Evolutionary conservation across 2,888 invertebrate genomes (phyloP), one percentile per base, ranked within the genome.

Genomic region (Silvanus unidentatus): DNA sequence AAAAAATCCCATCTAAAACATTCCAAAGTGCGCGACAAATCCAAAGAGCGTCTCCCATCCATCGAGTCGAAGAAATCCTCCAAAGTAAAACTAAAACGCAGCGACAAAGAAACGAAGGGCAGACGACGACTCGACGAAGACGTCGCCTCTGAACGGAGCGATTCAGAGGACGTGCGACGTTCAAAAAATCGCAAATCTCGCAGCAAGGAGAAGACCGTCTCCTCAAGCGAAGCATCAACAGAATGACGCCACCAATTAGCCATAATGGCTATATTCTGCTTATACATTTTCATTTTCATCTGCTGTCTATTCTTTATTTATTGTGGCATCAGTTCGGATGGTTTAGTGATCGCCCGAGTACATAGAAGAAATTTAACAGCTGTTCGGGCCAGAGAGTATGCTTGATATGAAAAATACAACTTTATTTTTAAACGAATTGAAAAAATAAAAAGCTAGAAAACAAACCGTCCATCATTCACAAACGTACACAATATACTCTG

Each of bases 181-280:
- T 63, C 60, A 40, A 64, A 62, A 41, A 49, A 48, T n/a, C 58
- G 55, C 37, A 52, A 53, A 42, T 44, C 42, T 44, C 35, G 50
- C 16, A 11, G 45, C 8, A 62, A 39, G 52, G 57, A 63, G 8
- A 55, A 62, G 39, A 59, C 64, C 1, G 44, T 55, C 2, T 57
- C 57, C 15, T 57, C 58, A 6, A 67, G 62, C 43, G 62, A 64
- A 44, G 53, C 60, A 28, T 62, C 63, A 42, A 57, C 64, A 41
- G 76, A 77, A 69, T 80, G 79, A 77, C 78, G 77, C 60, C 75
- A 76, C 67, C 75, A 75, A 64, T 66, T 75, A 52, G 78, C 77
- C 69, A 76, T 79, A 45, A 71, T 75, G 65, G 76, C 76, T 61
- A 71, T 79, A 41, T 74, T 79, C 50, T 74, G 76, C 54, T 69